Evolutionary conservation across 2,888 invertebrate genomes (phyloP), one percentile per base, ranked within the genome.

Genomic region (Acronicta alni): DNA sequence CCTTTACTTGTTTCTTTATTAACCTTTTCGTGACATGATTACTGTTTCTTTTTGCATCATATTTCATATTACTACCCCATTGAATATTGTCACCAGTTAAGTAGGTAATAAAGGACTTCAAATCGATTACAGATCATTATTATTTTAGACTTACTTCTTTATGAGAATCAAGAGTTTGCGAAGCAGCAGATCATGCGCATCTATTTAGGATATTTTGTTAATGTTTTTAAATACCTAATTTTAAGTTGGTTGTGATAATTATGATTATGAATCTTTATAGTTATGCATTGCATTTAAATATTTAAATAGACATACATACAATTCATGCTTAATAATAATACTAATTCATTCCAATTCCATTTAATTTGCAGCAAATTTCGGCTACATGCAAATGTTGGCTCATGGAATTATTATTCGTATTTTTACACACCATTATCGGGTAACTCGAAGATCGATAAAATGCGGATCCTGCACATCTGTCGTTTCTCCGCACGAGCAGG

Each of bases 401-500:
- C 23, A 26, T 37, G 32, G 42, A 44, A 38, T 44, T 44, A 57
- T 51, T 48, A 58, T 71, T 64, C 46, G 47, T 57, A 56, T 67
- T 14, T 48, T 57, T 51, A 41, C 35, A 43, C 53, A 62, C 62
- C 32, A 37, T 56, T 65, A 69, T 61, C 52, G 51, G 46, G 46
- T 55, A 60, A 53, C 54, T 61, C 52, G 30, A 59, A 75, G 75
- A 80, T 80, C 80, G 78, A 80, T 79, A 79, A 79, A 75, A 76
- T 76, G 72, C 68, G 71, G 67, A 74, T 73, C 63, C 59, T 57
- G 76, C 71, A 75, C 91, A 91, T 90, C 91, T 90, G 90, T 83
- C 87, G 81, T 45, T 44, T 23, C 72, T 68, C 72, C 59, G 72
- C 67, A 42, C 57, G 61, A 64, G 89, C 91, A 91, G 91, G 91